A percentile compares a stretch with the other conserved stretches of the same genome.
These are phyloP conservation scores for Beaufortia kweichowensis DNA, from an alignment of 2,113 vertebrate genomes.

Conservation along the genomic window DNA sequence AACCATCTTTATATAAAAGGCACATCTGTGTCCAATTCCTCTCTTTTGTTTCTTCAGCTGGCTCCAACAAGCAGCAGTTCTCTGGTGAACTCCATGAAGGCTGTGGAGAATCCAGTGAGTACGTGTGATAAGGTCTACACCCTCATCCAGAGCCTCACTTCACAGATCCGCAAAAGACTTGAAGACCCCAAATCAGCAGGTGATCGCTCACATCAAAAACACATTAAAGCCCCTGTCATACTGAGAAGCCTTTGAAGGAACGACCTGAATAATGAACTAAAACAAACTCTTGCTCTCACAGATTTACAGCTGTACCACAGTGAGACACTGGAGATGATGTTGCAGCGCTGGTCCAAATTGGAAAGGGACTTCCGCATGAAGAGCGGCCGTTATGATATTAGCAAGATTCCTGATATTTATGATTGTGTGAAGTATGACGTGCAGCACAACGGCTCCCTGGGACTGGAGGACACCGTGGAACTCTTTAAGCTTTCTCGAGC, in stretches of 20 bases:
- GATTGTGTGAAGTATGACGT: constrained; percentile 98
- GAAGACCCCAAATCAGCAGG: constrained; percentile 93
- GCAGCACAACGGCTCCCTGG: constrained; percentile 88
- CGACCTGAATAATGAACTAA: neutral
- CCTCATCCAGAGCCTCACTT: constrained; percentile 92
- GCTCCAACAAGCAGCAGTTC: constrained; percentile 87
- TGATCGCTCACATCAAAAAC: constrained; percentile 58
- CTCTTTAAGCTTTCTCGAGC: constrained; percentile 89
- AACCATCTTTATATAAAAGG: neutral
- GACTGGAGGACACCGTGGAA: constrained; percentile 89
- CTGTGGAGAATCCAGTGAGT: constrained; percentile 89
- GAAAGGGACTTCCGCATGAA: constrained; percentile 95
- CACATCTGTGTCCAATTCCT: constrained; percentile 31
- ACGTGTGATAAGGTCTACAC: constrained; percentile 88
- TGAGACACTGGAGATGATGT: constrained; percentile 94
- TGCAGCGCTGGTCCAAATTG: constrained; percentile 96
- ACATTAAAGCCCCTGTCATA: neutral
- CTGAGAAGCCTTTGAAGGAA: neutral
- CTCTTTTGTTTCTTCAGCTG: constrained; percentile 71
- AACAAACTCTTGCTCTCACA: constrained; percentile 45
- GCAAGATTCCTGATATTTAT: constrained; percentile 96
- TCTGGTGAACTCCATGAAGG: constrained; percentile 88
- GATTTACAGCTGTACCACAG: constrained; percentile 97
- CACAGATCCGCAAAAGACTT: constrained; percentile 87
- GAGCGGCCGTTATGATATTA: constrained; percentile 94